Evolutionary conservation across 2,113 vertebrate species (phyloP).

Genomic region (Chinchilla lanigera): DNA sequence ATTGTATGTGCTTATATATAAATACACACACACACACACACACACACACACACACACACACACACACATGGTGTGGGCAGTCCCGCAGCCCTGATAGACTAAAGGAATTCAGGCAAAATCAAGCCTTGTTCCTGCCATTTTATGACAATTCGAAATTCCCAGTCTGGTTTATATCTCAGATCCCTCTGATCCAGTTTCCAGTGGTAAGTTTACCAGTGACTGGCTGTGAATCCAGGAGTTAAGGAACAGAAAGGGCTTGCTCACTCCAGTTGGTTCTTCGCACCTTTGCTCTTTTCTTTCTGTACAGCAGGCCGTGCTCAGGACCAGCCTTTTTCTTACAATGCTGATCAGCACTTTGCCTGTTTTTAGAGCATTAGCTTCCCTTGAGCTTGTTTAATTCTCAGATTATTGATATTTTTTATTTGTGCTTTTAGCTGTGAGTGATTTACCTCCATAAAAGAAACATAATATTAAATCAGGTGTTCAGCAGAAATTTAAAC

Average conservation of each 20-base stretch:
- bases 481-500: slow-evolving; percentile 11
- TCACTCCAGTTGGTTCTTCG: not conserved
- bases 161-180: not conserved
- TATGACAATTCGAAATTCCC: not conserved
- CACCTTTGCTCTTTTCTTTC: not conserved
- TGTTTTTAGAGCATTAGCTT: not conserved
- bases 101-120: not conserved
- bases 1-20: not conserved
- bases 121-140: not conserved
- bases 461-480: not conserved
- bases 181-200: not conserved
- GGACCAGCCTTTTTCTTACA: not conserved
- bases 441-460: not conserved
- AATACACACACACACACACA: no score
- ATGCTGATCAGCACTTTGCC: not conserved
- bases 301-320: rapidly evolving
- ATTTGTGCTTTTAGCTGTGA: not conserved
- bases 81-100: not conserved
- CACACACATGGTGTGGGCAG: not conserved
- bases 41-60: no score
- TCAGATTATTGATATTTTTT: not conserved
- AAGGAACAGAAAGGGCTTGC: not conserved
- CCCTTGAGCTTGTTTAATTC: not conserved
- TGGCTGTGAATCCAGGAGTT: not conserved
- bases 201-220: not conserved